These are phyloP conservation scores for Germaria angustata DNA, from an alignment of 2,888 invertebrate genomes.

Conservation along the genomic window DNA sequence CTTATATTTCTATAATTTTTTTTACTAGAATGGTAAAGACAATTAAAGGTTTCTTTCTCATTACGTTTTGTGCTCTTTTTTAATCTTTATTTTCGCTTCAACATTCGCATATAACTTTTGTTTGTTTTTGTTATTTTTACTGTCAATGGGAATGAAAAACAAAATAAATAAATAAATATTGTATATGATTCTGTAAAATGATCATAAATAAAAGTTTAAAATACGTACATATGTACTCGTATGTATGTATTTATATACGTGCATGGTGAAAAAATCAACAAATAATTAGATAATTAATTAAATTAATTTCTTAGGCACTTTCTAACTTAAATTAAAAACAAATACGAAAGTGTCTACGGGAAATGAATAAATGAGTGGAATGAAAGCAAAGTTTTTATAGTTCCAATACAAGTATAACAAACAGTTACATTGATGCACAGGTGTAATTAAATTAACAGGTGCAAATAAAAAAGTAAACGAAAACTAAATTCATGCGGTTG, in stretches of 20 bases:
- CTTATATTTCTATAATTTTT: not conserved
- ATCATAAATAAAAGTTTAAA: not conserved
- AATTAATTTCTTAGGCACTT: not conserved
- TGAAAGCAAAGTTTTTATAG: not conserved
- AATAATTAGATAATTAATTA: not conserved
- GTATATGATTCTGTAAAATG: constrained; percentile 14
- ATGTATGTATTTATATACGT: no score
- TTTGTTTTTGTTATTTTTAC: constrained; percentile 17
- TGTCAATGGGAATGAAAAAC: constrained; percentile 39
- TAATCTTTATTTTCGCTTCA: constrained; percentile 46
- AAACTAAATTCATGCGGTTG: not conserved
- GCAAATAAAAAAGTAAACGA: not conserved
- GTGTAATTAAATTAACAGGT: constrained; percentile 40
- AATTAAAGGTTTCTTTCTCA: constrained; percentile 45
- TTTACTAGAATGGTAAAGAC: constrained; percentile 9
- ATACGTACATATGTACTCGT: no score
- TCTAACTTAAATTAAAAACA: not conserved
- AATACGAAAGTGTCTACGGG: not conserved
- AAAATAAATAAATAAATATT: constrained; percentile 8
- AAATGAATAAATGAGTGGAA: not conserved
- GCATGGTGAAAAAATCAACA: not conserved
- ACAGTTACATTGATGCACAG: not conserved
- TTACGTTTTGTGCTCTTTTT: constrained; percentile 46
- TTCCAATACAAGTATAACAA: not conserved
- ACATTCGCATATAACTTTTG: constrained; percentile 27